A percentile compares a stretch with the other conserved stretches of the same genome.
Evolutionary conservation across 2,113 vertebrate genomes (phyloP).

Genomic region (Meleagris gallopavo): DNA sequence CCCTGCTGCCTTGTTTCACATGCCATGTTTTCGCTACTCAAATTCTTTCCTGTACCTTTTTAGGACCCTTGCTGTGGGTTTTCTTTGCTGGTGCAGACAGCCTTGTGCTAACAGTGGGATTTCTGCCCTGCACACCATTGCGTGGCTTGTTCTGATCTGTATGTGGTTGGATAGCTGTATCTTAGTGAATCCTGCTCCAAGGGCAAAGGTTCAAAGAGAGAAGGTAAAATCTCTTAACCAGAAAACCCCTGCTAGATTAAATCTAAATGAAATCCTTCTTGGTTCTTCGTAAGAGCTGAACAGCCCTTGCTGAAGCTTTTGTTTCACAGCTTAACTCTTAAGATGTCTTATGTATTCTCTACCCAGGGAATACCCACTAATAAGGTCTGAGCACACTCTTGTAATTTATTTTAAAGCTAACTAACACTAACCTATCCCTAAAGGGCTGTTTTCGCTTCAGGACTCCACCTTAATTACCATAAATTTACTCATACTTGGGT

Average conservation of each 20-base stretch:
- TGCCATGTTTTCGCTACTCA: neutral
- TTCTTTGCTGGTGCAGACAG: neutral
- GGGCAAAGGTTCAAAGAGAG: neutral
- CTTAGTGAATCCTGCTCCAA: neutral
- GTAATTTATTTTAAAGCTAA: constrained; percentile 36
- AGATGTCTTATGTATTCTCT: neutral
- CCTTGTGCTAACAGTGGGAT: neutral
- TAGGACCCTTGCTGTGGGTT: neutral
- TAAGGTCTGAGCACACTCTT: neutral
- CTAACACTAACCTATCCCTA: neutral
- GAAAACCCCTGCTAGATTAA: neutral
- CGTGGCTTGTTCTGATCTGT: neutral
- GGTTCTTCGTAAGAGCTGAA: neutral
- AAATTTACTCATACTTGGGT: neutral
- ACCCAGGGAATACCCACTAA: neutral
- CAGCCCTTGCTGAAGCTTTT: neutral
- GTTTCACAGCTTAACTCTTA: constrained; percentile 17
- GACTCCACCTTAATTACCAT: constrained; percentile 20
- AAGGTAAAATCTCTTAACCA: neutral
- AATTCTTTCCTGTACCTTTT: neutral
- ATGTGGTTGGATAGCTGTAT: neutral
- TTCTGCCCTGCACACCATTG: neutral
- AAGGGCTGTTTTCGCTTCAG: neutral
- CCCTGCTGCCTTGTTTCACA: neutral
- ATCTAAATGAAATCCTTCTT: neutral